Evolutionary conservation across 2,797 vertebrate species (phyloP), one percentile per base, ranked within the genome.

Genomic region (Pantherophis vulpinus): DNA sequence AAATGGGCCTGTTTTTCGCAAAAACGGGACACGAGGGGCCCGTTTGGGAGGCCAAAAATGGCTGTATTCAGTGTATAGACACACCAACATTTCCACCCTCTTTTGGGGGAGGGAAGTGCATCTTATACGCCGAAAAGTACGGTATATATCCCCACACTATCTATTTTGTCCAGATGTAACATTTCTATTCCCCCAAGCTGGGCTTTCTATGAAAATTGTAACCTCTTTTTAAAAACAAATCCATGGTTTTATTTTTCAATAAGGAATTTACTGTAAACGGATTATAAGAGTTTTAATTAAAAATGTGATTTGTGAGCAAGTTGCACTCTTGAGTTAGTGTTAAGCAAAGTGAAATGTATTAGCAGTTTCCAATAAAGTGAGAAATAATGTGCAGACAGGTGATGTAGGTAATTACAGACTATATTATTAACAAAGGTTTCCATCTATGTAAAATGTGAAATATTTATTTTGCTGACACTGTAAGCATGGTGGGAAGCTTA

Each of bases 311-410:
- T 87, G 61, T 32, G 0, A 94, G 86, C 0, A 5, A 87, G 89
- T n/a, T 5, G 23, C 5, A 29, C 55, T 87, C 94, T 93, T 86
- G 90, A 60, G 91, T 87, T 92, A 90, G 55, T 95, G 94, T 56
- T 94, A 93, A 56, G 79, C 91, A n/a, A 91, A 61, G 37, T 94
- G 74, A 66, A 92, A 95, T 87, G 55, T 58, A 90, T 90, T 88
- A 95, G 47, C 94, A 91, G 95, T 94, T 96, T 94, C 94, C 94
- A 95, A 51, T 88, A 37, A 51, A 92, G 94, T 61, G 92, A 86
- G 91, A 94, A 95, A 89, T 16, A 0, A 25, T 60, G 90, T 56
- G 94, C 96, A 94, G 94, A 93, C 96, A 95, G 94, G 13, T 42
- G 94, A 95, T 92, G 94, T 9, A 51, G 95, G 89, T 23, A 2